Evolutionary conservation across 2,113 vertebrate species (phyloP).

Genomic region (Notothenia rossii): DNA sequence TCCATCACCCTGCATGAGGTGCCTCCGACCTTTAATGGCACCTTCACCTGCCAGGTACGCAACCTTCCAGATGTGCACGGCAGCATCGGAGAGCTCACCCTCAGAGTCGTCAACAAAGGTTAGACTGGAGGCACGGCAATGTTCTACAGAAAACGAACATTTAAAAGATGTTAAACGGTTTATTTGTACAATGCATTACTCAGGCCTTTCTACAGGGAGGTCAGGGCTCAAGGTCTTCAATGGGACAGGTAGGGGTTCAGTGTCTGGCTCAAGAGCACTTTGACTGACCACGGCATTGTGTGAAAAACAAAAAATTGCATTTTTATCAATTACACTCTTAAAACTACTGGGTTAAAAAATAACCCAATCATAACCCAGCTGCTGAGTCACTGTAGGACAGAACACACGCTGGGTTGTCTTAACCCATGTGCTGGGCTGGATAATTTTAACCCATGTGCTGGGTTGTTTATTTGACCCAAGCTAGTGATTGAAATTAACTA

Average conservation of each 20-base stretch:
- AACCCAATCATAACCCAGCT: too few species aligned
- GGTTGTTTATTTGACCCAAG: too few species aligned
- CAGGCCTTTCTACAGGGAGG: constrained; percentile 1
- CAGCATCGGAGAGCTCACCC: constrained; percentile 82
- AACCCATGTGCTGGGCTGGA: too few species aligned
- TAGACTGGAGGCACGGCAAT: constrained; percentile 21
- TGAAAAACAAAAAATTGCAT: too few species aligned
- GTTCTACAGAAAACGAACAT: too few species aligned
- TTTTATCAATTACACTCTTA: too few species aligned
- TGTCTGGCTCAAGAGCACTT: not conserved
- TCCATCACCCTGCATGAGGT: constrained; percentile 89
- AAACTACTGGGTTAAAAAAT: too few species aligned
- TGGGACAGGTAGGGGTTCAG: not conserved
- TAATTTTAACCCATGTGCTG: too few species aligned
- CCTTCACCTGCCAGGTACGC: constrained; percentile 90
- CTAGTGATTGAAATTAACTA: too few species aligned
- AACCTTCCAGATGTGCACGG: constrained; percentile 92
- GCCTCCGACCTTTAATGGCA: constrained; percentile 90
- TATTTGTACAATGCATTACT: not conserved
- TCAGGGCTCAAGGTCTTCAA: not conserved
- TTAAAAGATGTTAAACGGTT: not conserved
- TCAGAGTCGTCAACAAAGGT: constrained; percentile 86
- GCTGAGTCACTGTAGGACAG: too few species aligned
- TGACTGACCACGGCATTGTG: too few species aligned
- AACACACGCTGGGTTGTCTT: too few species aligned